These are phyloP conservation scores for Cotesia chilonis DNA, from an alignment of 1,140 invertebrate genomes.

Conservation along the genomic window DNA sequence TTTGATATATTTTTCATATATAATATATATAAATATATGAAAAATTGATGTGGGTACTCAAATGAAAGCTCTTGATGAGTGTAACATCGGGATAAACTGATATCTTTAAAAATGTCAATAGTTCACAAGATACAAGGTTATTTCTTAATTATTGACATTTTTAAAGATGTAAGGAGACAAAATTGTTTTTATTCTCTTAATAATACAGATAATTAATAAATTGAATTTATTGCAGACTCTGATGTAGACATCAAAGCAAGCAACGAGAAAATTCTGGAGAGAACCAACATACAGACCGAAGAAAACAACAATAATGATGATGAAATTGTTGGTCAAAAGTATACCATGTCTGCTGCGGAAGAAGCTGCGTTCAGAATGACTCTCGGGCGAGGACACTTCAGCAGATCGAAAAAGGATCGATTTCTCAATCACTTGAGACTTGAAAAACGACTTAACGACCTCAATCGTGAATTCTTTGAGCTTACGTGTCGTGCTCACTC, in stretches of 20 bases:
- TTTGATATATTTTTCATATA: no score
- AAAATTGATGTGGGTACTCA: no score
- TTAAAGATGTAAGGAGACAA: background rate
- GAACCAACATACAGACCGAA: slow-evolving; percentile 18
- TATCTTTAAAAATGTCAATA: no score
- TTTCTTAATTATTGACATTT: no score
- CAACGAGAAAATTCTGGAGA: slow-evolving; percentile 13
- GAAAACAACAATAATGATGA: slow-evolving; percentile 22
- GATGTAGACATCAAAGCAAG: slow-evolving; percentile 37
- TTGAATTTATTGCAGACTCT: slow-evolving; percentile 35
- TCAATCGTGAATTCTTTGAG: slow-evolving; percentile 49
- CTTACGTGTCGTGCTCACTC: slow-evolving; percentile 39
- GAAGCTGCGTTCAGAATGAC: slow-evolving; percentile 55
- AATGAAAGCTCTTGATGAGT: no score
- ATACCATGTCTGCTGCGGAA: slow-evolving; percentile 49
- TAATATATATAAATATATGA: no score
- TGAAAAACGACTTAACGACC: slow-evolving; percentile 54
- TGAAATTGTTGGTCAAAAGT: slow-evolving; percentile 35
- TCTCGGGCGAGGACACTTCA: slow-evolving; percentile 54
- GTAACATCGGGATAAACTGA: no score
- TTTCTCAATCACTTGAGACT: slow-evolving; percentile 57
- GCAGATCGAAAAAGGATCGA: slow-evolving; percentile 54
- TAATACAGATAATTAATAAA: background rate
- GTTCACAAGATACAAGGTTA: no score
- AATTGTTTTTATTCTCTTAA: no score